A percentile compares a stretch with the other conserved stretches of the same genome.
phyloP scores from a whole-genome alignment of 2,113 vertebrate genomes.

The Psittacula cyanocephala region DNA sequence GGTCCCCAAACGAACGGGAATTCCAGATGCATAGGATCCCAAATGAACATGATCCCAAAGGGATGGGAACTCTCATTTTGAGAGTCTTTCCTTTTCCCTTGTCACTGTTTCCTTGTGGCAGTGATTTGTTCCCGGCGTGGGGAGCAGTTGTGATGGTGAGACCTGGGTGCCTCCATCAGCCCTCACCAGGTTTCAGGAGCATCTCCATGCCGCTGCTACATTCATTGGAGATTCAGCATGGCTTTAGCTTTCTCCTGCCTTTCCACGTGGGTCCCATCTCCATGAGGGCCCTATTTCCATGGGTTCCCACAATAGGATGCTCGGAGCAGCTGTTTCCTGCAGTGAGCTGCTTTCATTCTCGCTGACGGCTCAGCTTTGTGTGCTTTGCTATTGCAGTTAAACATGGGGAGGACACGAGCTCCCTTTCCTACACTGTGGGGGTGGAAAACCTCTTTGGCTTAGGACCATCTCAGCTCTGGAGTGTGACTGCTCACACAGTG shows the following conservation, averaged over 20 bases:
- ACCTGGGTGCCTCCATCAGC: neutral
- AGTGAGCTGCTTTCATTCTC: fast-evolving
- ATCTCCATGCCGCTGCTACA: fast-evolving
- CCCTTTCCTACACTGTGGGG: neutral
- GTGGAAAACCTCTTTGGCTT: neutral
- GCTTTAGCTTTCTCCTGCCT: neutral
- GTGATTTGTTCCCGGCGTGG: fast-evolving
- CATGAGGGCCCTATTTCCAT: neutral
- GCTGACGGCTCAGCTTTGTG: fast-evolving
- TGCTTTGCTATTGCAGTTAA: neutral
- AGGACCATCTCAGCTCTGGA: neutral
- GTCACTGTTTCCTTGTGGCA: neutral
- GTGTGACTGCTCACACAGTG: neutral
- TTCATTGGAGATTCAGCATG: neutral
- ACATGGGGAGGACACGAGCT: neutral
- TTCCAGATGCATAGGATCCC: neutral
- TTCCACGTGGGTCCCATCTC: fast-evolving
- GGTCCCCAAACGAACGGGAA: neutral
- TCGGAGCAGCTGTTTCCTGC: neutral
- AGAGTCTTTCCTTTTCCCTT: neutral
- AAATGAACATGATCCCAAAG: neutral
- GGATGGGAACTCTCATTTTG: neutral
- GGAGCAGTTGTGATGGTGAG: fast-evolving
- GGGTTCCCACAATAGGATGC: neutral
- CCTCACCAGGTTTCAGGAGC: neutral